Percentiles rank a stretch among this genome's conserved stretches.
Evolutionary conservation across 1,140 invertebrate species (phyloP).

Genomic region (Stegodyphus mimosarum): DNA sequence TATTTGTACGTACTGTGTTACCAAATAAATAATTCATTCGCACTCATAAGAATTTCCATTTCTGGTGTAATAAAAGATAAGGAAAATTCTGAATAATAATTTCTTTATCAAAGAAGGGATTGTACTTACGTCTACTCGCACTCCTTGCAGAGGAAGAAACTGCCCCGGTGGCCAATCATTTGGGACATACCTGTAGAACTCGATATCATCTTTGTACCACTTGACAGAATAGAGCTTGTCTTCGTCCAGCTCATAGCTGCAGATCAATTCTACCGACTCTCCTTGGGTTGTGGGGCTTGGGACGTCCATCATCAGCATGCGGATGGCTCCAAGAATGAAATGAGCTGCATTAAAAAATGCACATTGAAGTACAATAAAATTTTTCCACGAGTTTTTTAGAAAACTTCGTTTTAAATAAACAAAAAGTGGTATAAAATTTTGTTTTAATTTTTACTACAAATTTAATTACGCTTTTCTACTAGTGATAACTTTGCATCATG

Average conservation of each 20-base stretch:
- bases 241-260: conserved; percentile 80
- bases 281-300: conserved; percentile 78
- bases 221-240: conserved; percentile 81
- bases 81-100: no score
- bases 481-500: no score
- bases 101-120: no score
- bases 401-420: no score
- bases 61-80: no score
- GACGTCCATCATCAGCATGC: conserved; percentile 71
- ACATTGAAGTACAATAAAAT: not conserved
- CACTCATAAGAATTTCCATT: no score
- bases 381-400: no score
- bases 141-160: conserved; percentile 79
- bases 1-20: no score
- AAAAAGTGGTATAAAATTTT: no score
- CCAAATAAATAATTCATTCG: no score
- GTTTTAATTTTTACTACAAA: no score
- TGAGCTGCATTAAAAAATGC: conserved; percentile 67
- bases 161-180: conserved; percentile 79
- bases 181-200: conserved; percentile 83
- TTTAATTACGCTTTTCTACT: no score
- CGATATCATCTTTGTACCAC: conserved; percentile 82
- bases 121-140: conserved; percentile 84
- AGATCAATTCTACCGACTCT: conserved; percentile 76
- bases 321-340: conserved; percentile 60